phyloP scores from a whole-genome alignment of 2,797 vertebrate species.

The Urocyon cinereoargenteus region DNA sequence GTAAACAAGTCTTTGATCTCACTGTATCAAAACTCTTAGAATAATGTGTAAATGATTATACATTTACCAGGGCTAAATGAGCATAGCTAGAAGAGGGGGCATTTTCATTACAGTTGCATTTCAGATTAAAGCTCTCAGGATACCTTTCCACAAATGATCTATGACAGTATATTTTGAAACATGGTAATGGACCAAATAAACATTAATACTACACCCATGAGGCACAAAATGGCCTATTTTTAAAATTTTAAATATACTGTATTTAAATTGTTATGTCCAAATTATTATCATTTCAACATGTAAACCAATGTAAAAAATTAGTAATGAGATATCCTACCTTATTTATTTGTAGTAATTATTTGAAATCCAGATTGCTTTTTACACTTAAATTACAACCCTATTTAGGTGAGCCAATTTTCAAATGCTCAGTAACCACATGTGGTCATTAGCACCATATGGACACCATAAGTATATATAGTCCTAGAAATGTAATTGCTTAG shows the following conservation, averaged over 20 bases:
- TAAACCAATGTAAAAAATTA: not conserved
- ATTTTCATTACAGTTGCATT: slow-evolving; percentile 32
- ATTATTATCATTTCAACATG: not conserved
- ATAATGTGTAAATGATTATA: not conserved
- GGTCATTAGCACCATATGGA: not conserved
- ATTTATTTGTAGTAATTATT: not conserved
- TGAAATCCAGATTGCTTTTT: not conserved
- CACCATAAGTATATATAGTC: not conserved
- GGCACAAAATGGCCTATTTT: not conserved
- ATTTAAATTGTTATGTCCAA: not conserved
- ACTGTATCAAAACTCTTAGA: not conserved
- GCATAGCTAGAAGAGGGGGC: not conserved
- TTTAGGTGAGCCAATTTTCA: not conserved
- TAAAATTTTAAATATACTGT: not conserved
- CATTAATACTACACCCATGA: not conserved
- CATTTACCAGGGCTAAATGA: not conserved
- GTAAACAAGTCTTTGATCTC: slow-evolving; percentile 24
- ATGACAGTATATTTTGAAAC: not conserved
- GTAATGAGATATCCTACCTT: not conserved
- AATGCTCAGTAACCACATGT: not conserved
- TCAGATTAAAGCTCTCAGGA: slow-evolving; percentile 16
- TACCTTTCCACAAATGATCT: not conserved
- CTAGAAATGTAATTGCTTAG: not conserved
- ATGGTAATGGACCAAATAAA: not conserved
- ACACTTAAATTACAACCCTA: not conserved